Base-by-base conservation (phyloP, 1,140 invertebrate species). In the Drosophila albomicans region DNA sequence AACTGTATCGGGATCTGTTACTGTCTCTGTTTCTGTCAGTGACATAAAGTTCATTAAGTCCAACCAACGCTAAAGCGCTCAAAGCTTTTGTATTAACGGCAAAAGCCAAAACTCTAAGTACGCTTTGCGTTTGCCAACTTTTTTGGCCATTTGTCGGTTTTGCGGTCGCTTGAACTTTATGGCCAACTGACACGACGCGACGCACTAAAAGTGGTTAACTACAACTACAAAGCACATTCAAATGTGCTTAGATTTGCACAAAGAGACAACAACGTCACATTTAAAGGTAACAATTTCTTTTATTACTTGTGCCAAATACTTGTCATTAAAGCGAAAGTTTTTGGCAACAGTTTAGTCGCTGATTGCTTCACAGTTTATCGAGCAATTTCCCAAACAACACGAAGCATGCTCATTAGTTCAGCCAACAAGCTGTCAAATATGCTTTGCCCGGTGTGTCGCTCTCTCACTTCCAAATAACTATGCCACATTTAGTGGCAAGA, bases 151-250 rank as follows among this genome's bases (percentile, higher is more conserved):
- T 86, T 35, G 51, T 75, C 61, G 63, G 66, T 86, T 86, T 78
- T 86, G 81, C 74, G 81, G 81, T 81, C 78, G 73, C 81, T 80
- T 85, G 58, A 85, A 68, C 82, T 85, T 85, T 74, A 78, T 49
- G 70, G 64, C 68, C 59, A 78, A 86, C 70, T 81, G 57, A 25
- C 20, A 25, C 20, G 20, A 25, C 20, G 20, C 20, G 79, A 57
- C 72, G 57, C 70, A 72, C 78, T 82, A 72, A 79, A 79, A 82
- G 41, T 63, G 61, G 58, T 64, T 72, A 45, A 13, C 16, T 64
- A 4, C 15, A 52, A 13, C 6, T 64, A 51, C 38, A 35, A 35
- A 3, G 32, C 6, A 13, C 13, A 52, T 41, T 48, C 11, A 35
- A 43, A 30, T 54, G 16, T 11, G 10, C 10, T 46, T 30, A 20